Percentiles rank a stretch among this genome's conserved stretches.
Conservation (phyloP, 2,113 vertebrate species). For the Marmota monax region DNA sequence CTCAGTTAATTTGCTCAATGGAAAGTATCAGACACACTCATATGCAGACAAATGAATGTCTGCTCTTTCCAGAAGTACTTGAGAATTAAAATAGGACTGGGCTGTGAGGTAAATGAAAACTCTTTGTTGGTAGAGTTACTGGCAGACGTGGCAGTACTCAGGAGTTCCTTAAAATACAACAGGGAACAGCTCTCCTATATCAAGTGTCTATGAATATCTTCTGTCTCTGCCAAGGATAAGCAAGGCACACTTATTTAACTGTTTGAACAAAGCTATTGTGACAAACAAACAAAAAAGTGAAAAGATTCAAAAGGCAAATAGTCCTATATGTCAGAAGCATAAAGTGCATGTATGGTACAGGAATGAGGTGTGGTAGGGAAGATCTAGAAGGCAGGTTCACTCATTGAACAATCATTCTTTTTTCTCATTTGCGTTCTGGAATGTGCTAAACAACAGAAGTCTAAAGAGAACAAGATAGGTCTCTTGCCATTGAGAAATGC, state of each 20-base stretch:
- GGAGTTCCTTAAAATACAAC: neutral
- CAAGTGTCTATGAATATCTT: neutral
- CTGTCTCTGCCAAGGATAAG: neutral
- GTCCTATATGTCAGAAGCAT: neutral
- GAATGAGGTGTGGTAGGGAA: neutral
- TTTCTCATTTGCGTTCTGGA: neutral
- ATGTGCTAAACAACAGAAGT: neutral
- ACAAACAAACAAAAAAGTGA: neutral
- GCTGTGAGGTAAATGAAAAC: neutral
- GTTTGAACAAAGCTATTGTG: neutral
- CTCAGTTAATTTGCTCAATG: neutral
- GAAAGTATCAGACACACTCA: neutral
- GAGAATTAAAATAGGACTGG: neutral
- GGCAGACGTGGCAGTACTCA: neutral
- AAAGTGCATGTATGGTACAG: neutral
- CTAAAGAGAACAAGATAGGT: neutral
- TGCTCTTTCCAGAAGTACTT: slow-evolving; percentile 24
- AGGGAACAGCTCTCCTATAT: neutral
- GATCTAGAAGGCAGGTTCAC: neutral
- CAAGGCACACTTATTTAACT: neutral
- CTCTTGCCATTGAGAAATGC: neutral
- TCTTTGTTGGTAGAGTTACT: neutral
- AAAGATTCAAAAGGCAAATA: neutral
- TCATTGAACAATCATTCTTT: neutral
- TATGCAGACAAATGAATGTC: neutral